Evolutionary conservation across 2,797 vertebrate genomes (phyloP), one percentile per base, ranked within the genome.

Genomic region (Pseudomugil tenellus): DNA sequence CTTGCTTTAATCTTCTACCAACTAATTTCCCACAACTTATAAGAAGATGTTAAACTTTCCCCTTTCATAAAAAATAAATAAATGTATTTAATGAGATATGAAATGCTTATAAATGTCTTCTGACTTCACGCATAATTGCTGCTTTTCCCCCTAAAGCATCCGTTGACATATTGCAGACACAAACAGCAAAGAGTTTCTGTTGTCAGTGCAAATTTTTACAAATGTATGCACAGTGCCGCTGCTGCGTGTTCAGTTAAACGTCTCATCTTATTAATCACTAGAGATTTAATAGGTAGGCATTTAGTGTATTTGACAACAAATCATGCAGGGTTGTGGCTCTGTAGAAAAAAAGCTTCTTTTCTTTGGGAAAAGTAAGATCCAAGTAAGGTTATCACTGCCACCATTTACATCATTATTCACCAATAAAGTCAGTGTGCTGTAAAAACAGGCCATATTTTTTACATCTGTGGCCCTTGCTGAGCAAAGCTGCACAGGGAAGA

Each of bases 31-130:
- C 58, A 68, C 54, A 77, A 67, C 72, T 76, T 39, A 0, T 35
- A 53, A 80, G 59, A 77, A 61, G 17, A 61, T 39, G 19, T 21
- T 51, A 69, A 80, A 79, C 67, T 80, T 82, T 77, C 59, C 43
- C 32, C 57, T 79, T 76, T 63, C 69, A 79, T 73, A 63, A 72
- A 89, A 91, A 89, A 91, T 88, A 92, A 90, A 93, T 92, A 92
- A 84, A 91, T 89, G 80, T 89, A 92, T 94, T 93, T 90, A 92
- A 93, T 92, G 91, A 94, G 89, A 92, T 93, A 92, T 91, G 88
- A 88, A 90, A 92, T 80, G 85, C 85, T 87, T 85, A 84, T 87
- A 89, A 92, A 93, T 88, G 87, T 90, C 79, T 87, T 75, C 73
- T 84, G 77, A 74, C 84, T 89, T 73, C 87, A 92, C 69, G 85